Base-by-base conservation (phyloP, 2,113 vertebrate genomes). In the Perognathus longimembris region DNA sequence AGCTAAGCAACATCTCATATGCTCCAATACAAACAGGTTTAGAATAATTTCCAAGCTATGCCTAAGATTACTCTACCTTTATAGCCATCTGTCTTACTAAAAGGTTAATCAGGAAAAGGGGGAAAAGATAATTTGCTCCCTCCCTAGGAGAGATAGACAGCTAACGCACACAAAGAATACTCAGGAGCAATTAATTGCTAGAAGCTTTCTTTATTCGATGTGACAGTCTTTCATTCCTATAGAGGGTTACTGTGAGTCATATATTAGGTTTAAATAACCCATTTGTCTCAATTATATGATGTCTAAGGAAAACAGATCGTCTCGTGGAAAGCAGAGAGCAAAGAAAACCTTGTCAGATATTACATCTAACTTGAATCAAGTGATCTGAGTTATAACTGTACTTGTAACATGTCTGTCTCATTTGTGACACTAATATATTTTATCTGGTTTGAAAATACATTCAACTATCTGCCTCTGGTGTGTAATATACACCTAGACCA, bases 191-290 rank as follows among this genome's bases (percentile, higher is more conserved):
- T 63, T 78, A 81, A 69, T 28, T 79, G n/a, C 42, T 85, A 69
- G 77, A 93, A 88, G 38, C 30, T 89, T 89, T 83, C 76, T 96
- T 88, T 88, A 57, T 63, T 74, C 28, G 40, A 45, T 50, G 69
- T 83, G 22, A 83, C 30, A 82, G 26, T 75, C 50, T 89, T 71
- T 75, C 71, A 76, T 69, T 84, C 67, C 80, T 66, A 82, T 2
- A 73, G 78, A 89, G 32, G 21, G 69, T 66, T 75, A 75, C 22
- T 28, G 7, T 28, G 54, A 73, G 20, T 71, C 67, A 59, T 36
- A 30, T 30, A 22, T 32, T 59, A 17, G 36, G 36, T 30, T 92
- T 88, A 81, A 85, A 92, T 70, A 82, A 76, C 32, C 66, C 32
- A 85, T 64, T 30, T 88, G 50, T 73, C 82, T 86, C 50, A 77